phyloP scores from a whole-genome alignment of 2,113 vertebrate genomes.

The Catharus minimus region DNA sequence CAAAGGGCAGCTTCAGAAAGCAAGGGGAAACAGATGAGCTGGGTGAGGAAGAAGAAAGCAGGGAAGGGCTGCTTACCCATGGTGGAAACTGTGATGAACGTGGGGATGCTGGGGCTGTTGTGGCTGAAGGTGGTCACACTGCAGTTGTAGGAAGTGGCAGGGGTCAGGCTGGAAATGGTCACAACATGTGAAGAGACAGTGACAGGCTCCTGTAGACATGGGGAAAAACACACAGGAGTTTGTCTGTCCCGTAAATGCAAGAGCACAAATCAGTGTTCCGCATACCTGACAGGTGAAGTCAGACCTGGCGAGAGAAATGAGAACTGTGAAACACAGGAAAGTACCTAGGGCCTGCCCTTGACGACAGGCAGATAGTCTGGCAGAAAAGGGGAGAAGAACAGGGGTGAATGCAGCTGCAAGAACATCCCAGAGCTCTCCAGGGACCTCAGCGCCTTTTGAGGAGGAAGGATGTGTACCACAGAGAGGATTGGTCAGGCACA shows the following conservation, averaged over 20 bases:
- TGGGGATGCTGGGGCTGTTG: conserved; percentile 82
- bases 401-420: neutral
- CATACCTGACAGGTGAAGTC: neutral
- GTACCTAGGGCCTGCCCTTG: neutral
- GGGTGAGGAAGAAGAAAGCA: neutral
- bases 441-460: neutral
- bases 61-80: conserved; percentile 74
- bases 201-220: conserved; percentile 77
- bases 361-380: neutral
- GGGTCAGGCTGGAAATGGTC: conserved; percentile 83
- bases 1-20: neutral
- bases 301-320: neutral
- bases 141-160: conserved; percentile 92
- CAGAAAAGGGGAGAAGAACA: neutral
- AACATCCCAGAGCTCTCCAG: neutral
- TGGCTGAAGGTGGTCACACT: conserved; percentile 91
- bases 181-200: conserved; percentile 81
- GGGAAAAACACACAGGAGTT: neutral
- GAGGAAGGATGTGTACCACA: neutral
- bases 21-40: neutral
- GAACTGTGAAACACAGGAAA: neutral
- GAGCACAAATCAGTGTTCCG: neutral
- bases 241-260: rapidly evolving
- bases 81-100: conserved; percentile 86
- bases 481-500: rapidly evolving